Base-by-base conservation (phyloP, 2,888 invertebrate genomes). In the Xestia sexstrigata region DNA sequence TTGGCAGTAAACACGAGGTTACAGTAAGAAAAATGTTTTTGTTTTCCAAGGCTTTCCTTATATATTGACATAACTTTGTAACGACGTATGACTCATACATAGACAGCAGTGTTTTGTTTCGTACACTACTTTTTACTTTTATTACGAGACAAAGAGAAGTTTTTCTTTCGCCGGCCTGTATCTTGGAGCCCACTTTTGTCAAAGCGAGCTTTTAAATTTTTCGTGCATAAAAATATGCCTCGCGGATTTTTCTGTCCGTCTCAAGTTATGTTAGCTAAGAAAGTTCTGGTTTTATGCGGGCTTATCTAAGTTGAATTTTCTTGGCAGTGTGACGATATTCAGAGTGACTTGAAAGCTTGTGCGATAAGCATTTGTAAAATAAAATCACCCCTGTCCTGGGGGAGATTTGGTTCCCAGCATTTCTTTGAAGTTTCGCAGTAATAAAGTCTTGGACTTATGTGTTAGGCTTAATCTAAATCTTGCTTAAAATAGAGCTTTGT, bases 11-110 rank as follows among this genome's bases (percentile, higher is more conserved):
- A 96, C 95, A 96, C 92, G 92, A 91, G 93, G 93, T 93, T 92
- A 93, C 91, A 92, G 92, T 91, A 94, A 95, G 95, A 95, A 95
- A 96, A 95, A 95, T 95, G 94, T 93, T 96, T 95, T 95, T 95
- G 94, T 95, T 95, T 94, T 92, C 91, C 91, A 89, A 90, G 87
- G 89, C 90, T 92, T 91, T 90, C 89, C 92, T 92, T 91, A 91
- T 93, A 91, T 93, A 92, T 92, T 92, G 92, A 92, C 92, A 92
- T 93, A 92, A 92, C 91, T 91, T 88, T 90, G 87, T 90, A 89
- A 86, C 83, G 90, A 89, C 42, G 68, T 42, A 76, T 90, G 74
- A 79, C 69, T 79, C 76, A 67, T 73, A 81, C 63, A 81, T 73
- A 79, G 82, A 77, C 76, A 65, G 62, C 69, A 70, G 73, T 85